Evolutionary conservation across 2,113 vertebrate genomes (phyloP).

Genomic region (Lynx canadensis): DNA sequence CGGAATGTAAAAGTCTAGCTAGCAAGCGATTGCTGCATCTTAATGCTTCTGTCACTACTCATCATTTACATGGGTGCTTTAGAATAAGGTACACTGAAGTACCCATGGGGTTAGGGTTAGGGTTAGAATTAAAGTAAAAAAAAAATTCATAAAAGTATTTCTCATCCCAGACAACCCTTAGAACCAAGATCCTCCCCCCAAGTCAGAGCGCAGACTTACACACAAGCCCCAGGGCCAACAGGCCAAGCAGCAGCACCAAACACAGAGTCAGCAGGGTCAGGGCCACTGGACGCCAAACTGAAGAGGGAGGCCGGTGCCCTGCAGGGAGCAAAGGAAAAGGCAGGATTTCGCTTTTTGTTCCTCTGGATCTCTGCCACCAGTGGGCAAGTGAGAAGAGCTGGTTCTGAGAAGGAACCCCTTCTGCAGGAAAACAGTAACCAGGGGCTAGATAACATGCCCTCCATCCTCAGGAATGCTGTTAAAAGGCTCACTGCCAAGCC

Average conservation of each 20-base stretch:
- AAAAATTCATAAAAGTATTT: background rate
- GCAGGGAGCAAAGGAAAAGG: conserved; percentile 25
- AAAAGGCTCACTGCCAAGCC: background rate
- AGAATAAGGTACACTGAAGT: background rate
- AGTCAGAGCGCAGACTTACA: conserved; percentile 65
- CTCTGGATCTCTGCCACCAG: background rate
- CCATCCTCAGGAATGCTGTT: background rate
- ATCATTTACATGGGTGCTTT: background rate
- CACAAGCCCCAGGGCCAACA: conserved; percentile 61
- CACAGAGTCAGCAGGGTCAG: conserved; percentile 61
- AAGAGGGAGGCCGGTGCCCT: conserved; percentile 16
- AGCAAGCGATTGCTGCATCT: background rate
- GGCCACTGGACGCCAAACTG: conserved; percentile 64
- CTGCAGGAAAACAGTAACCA: background rate
- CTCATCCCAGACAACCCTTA: conserved; percentile 1
- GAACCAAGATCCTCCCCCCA: background rate
- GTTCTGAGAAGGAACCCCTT: background rate
- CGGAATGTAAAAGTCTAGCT: background rate
- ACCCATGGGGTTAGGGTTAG: too few species aligned
- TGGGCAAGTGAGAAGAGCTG: background rate
- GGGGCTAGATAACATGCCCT: background rate
- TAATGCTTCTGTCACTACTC: background rate
- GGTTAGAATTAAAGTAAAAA: background rate
- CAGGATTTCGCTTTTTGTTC: background rate
- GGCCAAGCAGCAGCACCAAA: conserved; percentile 55